Percentiles rank a stretch among this genome's conserved stretches.
Conservation (phyloP, 1,140 invertebrate genomes). For the Steinernema khuongi region DNA sequence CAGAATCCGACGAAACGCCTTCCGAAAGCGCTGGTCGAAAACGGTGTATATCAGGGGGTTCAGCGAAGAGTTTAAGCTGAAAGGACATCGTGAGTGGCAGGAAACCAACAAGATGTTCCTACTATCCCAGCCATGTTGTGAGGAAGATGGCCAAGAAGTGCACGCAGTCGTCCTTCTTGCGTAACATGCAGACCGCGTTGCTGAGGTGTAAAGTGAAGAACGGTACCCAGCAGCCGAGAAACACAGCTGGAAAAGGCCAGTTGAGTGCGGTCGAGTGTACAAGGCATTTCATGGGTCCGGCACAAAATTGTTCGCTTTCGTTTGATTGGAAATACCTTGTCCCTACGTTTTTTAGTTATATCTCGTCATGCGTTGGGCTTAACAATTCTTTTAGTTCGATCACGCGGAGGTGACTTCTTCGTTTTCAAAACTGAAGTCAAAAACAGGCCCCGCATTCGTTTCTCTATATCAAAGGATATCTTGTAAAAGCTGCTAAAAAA, state of each 20-base stretch:
- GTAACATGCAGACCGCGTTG: conserved; percentile 87
- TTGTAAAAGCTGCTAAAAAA: too few relatives aligned
- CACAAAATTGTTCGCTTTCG: too few relatives aligned
- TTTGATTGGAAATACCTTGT: conserved; percentile 13
- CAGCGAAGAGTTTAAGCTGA: conserved; percentile 79
- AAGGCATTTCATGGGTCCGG: too few relatives aligned
- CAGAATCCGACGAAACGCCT: conserved; percentile 93
- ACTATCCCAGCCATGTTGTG: conserved; percentile 96
- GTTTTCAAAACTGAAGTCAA: too few relatives aligned
- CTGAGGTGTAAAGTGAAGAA: conserved; percentile 85
- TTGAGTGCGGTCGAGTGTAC: too few relatives aligned
- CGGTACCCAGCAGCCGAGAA: conserved; percentile 64
- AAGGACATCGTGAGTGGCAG: conserved; percentile 22
- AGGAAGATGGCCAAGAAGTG: conserved; percentile 82
- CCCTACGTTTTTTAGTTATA: too few relatives aligned
- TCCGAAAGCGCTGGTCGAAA: conserved; percentile 96
- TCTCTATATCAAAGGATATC: too few relatives aligned
- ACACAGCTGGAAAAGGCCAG: conserved; percentile 62
- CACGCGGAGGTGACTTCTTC: too few relatives aligned
- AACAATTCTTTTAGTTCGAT: too few relatives aligned
- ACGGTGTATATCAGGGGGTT: conserved; percentile 98
- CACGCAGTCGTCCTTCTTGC: conserved; percentile 71
- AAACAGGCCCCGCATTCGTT: too few relatives aligned
- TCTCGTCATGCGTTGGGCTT: too few relatives aligned
- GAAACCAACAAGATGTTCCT: conserved; percentile 92